These are phyloP conservation scores for Autographa pulchrina DNA, from an alignment of 2,888 invertebrate genomes.

Conservation along the genomic window DNA sequence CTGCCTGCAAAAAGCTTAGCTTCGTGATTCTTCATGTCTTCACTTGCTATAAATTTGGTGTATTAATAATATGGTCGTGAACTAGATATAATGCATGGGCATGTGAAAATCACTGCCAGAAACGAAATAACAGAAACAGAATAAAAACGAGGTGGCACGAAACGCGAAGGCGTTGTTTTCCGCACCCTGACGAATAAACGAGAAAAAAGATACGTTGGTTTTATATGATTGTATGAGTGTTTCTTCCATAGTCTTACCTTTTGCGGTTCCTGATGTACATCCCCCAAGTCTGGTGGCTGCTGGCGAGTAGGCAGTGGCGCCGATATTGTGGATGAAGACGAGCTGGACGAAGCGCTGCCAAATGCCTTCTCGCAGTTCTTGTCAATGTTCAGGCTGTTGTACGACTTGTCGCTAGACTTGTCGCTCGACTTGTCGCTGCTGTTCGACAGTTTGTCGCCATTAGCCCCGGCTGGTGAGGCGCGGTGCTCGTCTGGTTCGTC, in stretches of 20 bases:
- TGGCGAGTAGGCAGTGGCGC: slow-evolving; percentile 77
- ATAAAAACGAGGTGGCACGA: no score
- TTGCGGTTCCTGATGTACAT: slow-evolving; percentile 81
- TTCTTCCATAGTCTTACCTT: slow-evolving; percentile 74
- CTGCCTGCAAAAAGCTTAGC: no score
- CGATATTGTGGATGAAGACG: slow-evolving; percentile 82
- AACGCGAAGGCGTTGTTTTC: no score
- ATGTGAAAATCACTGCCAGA: no score
- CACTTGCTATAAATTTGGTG: no score
- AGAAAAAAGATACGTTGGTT: no score
- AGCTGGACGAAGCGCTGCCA: slow-evolving; percentile 86
- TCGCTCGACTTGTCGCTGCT: slow-evolving; percentile 83
- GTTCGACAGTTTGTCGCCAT: slow-evolving; percentile 90
- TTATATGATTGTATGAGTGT: no score
- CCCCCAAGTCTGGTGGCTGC: slow-evolving; percentile 82
- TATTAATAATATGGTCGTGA: no score
- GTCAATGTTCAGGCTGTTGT: slow-evolving; percentile 91
- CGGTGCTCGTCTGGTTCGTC: slow-evolving; percentile 90
- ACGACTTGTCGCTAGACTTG: slow-evolving; percentile 79
- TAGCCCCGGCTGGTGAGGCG: slow-evolving; percentile 92
- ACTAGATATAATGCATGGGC: no score
- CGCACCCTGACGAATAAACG: no score
- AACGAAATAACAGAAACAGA: no score
- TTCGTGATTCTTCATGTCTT: no score
- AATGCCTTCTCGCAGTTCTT: slow-evolving; percentile 87